A percentile compares a stretch with the other conserved stretches of the same genome.
These are phyloP conservation scores for Pardalotus punctatus DNA, from an alignment of 2,113 vertebrate species.

Conservation along the genomic window DNA sequence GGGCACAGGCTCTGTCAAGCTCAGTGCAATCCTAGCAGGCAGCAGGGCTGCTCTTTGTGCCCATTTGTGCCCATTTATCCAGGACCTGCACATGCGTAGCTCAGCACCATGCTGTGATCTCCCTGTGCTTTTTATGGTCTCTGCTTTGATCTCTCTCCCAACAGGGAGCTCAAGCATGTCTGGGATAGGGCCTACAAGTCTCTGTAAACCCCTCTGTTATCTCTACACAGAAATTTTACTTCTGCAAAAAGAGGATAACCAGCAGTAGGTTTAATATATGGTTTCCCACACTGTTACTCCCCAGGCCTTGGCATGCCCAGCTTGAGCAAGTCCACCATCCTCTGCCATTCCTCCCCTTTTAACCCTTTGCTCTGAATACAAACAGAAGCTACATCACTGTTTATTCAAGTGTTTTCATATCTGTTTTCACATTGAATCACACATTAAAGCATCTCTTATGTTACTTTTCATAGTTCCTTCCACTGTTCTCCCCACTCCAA, in stretches of 20 bases:
- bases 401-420: not conserved
- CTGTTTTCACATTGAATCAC: not conserved
- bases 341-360: not conserved
- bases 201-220: not conserved
- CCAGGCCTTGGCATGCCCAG: not conserved
- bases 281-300: not conserved
- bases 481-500: not conserved
- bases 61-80: not conserved
- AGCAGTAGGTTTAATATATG: not conserved
- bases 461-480: not conserved
- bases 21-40: fast-evolving
- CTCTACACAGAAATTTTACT: not conserved
- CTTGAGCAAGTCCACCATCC: not conserved
- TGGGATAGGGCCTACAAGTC: not conserved
- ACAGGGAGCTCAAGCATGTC: not conserved
- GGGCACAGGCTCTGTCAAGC: not conserved
- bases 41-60: not conserved
- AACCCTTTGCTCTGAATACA: not conserved
- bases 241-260: not conserved
- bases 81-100: not conserved
- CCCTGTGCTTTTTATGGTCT: not conserved
- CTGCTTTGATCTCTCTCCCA: not conserved
- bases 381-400: not conserved
- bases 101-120: not conserved
- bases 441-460: not conserved